Evolutionary conservation across 37 sponge, comb jelly and placozoan species (phyloP).

Genomic region (Tethya wilhelma): DNA sequence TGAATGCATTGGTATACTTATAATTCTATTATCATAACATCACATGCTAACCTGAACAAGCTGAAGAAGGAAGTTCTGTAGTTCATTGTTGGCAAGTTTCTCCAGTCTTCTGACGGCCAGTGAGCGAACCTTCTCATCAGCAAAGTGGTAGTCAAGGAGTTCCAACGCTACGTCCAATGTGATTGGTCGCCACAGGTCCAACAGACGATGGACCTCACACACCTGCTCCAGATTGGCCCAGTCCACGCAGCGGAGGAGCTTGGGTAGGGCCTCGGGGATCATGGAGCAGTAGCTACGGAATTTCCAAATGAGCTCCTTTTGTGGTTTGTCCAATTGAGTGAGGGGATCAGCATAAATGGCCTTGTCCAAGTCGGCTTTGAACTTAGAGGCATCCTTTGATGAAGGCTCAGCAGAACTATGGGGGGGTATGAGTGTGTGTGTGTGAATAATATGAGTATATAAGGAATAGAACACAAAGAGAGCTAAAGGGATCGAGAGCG

Average conservation of each 20-base stretch:
- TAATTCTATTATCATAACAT: background rate
- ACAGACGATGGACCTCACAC: conserved; percentile 44
- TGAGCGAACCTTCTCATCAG: conserved; percentile 89
- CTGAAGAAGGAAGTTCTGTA: conserved; percentile 79
- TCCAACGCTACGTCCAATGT: conserved; percentile 84
- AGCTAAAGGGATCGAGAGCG: too few relatives aligned
- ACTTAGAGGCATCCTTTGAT: too few relatives aligned
- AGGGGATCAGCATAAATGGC: conserved; percentile 70
- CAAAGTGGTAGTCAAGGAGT: conserved; percentile 88
- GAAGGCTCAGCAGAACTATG: too few relatives aligned
- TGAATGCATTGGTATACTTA: too few relatives aligned
- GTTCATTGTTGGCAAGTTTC: conserved; percentile 73
- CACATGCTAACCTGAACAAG: conserved; percentile 69
- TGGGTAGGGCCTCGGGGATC: conserved; percentile 85
- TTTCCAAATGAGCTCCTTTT: conserved; percentile 73
- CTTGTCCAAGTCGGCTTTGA: conserved; percentile 53
- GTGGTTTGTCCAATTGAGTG: conserved; percentile 43
- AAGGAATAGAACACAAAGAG: too few relatives aligned
- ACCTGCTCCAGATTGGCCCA: conserved; percentile 81
- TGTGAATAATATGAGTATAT: too few relatives aligned
- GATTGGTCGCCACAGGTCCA: conserved; percentile 70
- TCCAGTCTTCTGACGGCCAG: conserved; percentile 82
- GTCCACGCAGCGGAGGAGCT: conserved; percentile 82
- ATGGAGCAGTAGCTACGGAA: conserved; percentile 59
- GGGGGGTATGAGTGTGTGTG: too few relatives aligned